Percentiles rank a stretch among this genome's conserved stretches.
These are phyloP conservation scores for Malacoctenus gilli DNA, from an alignment of 2,797 vertebrate genomes.

Conservation along the genomic window DNA sequence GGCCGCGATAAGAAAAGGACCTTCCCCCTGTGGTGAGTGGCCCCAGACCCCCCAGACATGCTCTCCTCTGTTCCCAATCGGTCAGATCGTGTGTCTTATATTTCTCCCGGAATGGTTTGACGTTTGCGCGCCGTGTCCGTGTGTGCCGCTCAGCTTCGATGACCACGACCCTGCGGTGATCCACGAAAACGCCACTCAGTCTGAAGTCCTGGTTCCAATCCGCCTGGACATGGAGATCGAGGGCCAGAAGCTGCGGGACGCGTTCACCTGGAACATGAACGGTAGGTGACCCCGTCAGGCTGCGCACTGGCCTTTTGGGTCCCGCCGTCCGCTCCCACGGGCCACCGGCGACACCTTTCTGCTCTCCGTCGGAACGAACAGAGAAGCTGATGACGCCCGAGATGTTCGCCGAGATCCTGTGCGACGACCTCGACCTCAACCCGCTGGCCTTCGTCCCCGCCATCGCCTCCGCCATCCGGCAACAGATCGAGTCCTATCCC, in stretches of 20 bases:
- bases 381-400: constrained; percentile 98
- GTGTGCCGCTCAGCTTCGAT: constrained; percentile 89
- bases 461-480: constrained; percentile 95
- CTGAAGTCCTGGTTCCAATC: constrained; percentile 96
- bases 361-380: constrained; percentile 59
- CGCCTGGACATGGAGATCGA: constrained; percentile 98
- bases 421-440: constrained; percentile 96
- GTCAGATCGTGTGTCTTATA: too few species aligned
- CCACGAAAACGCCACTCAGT: constrained; percentile 95
- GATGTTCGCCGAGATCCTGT: constrained; percentile 98
- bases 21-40: constrained; percentile 90
- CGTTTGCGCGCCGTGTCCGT: too few species aligned
- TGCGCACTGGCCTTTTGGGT: too few species aligned
- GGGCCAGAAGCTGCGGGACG: constrained; percentile 95
- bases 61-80: too few species aligned
- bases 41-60: too few species aligned
- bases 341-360: too few species aligned
- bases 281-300: constrained; percentile 78
- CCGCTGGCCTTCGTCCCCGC: constrained; percentile 95
- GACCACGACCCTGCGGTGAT: constrained; percentile 98
- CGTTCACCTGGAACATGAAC: constrained; percentile 99
- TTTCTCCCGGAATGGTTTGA: too few species aligned
- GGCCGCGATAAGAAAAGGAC: constrained; percentile 97
- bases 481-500: constrained; percentile 97
- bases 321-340: too few species aligned